Percentiles rank a stretch among this genome's conserved stretches.
phyloP scores from a whole-genome alignment of 2,797 vertebrate species.

The Scolopax bukidnonensis region DNA sequence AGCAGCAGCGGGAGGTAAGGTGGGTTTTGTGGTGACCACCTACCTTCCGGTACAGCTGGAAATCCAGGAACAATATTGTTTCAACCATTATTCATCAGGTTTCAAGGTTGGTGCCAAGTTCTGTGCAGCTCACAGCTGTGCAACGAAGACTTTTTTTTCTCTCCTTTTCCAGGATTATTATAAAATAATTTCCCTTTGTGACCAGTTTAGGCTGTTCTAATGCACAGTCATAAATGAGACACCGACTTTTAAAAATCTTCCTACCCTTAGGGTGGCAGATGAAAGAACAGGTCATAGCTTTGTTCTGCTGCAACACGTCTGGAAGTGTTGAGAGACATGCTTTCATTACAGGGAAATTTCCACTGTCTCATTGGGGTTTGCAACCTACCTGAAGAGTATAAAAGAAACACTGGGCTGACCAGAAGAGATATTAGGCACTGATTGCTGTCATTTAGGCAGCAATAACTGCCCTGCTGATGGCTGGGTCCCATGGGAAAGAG shows the following conservation, averaged over 20 bases:
- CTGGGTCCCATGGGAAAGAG: not conserved
- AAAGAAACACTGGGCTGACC: not conserved
- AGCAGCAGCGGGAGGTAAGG: not conserved
- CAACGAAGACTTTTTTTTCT: not conserved
- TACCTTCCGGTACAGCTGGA: not conserved
- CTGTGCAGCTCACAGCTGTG: not conserved
- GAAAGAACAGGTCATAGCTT: conserved; percentile 54
- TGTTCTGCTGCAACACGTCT: conserved; percentile 34
- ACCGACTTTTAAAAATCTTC: conserved; percentile 50
- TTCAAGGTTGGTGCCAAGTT: not conserved
- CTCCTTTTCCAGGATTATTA: conserved; percentile 24
- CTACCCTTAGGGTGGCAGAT: conserved; percentile 46
- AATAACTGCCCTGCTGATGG: not conserved
- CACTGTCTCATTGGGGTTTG: conserved; percentile 13
- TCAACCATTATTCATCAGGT: not conserved
- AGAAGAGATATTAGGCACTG: not conserved
- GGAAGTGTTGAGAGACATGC: not conserved
- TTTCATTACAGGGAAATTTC: conserved; percentile 45
- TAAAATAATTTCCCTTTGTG: conserved; percentile 18
- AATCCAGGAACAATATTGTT: not conserved
- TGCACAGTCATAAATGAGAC: conserved; percentile 47
- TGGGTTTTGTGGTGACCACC: conserved; percentile 17
- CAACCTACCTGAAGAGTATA: not conserved
- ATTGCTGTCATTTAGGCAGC: not conserved
- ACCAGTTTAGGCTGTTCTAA: conserved; percentile 15